Evolutionary conservation across 2,113 vertebrate species (phyloP).

Genomic region (Periophthalmus modestus): DNA sequence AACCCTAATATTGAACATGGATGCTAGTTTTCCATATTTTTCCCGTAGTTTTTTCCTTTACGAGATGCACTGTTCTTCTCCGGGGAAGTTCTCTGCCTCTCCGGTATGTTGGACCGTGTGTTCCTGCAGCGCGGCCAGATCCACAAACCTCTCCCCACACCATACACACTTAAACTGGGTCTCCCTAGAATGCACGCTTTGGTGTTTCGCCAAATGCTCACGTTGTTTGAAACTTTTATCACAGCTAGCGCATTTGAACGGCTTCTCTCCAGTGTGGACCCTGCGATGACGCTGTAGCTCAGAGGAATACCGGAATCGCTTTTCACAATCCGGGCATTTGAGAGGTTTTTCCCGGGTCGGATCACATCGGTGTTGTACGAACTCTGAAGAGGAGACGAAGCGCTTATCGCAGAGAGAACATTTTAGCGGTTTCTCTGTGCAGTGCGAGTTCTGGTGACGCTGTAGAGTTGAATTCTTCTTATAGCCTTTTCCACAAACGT

Average conservation of each 20-base stretch:
- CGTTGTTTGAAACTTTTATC: constrained; percentile 98
- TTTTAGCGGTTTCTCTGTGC: constrained; percentile 90
- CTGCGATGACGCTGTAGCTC: constrained; percentile 94
- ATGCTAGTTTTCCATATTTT: background rate
- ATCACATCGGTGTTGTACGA: constrained; percentile 94
- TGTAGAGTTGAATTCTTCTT: constrained; percentile 93
- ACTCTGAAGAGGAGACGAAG: constrained; percentile 94
- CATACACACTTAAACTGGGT: constrained; percentile 97
- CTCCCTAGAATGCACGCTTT: constrained; percentile 92
- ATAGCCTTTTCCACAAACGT: constrained; percentile 92
- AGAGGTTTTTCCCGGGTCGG: constrained; percentile 92
- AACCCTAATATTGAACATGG: background rate
- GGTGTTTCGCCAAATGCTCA: constrained; percentile 96
- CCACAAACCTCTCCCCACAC: constrained; percentile 94
- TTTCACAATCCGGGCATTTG: constrained; percentile 94
- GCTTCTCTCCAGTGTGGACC: constrained; percentile 95
- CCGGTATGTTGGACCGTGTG: constrained; percentile 94
- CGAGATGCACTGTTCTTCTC: constrained; percentile 85
- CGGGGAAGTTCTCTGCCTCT: constrained; percentile 88
- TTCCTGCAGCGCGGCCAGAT: constrained; percentile 91
- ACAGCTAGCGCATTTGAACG: constrained; percentile 93
- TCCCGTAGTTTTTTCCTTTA: constrained; percentile 29
- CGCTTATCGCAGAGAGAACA: constrained; percentile 93
- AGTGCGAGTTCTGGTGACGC: constrained; percentile 91
- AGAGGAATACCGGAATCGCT: constrained; percentile 94